Percentiles rank a stretch among this genome's conserved stretches.
These are phyloP conservation scores for Melanotaenia parkinsoni DNA, from an alignment of 2,797 vertebrate species.

Conservation along the genomic window DNA sequence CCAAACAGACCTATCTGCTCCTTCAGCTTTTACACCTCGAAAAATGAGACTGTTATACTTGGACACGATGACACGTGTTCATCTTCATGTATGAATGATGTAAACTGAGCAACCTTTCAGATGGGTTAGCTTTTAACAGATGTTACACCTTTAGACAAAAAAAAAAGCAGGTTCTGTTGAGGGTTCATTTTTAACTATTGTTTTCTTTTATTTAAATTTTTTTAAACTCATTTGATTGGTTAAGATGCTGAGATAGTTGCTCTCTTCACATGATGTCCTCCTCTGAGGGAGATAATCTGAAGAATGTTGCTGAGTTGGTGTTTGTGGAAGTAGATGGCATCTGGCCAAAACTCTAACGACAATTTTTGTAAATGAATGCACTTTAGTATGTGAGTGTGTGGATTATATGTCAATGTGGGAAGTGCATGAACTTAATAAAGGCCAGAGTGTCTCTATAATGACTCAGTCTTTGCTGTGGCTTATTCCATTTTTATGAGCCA, in stretches of 20 bases:
- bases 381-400: slow-evolving; percentile 20
- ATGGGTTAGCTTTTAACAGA: slow-evolving; percentile 27
- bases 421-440: slow-evolving; percentile 61
- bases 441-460: slow-evolving; percentile 53
- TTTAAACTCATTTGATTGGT: slow-evolving; percentile 20
- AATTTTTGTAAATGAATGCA: slow-evolving; percentile 39
- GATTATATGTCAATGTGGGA: slow-evolving; percentile 52
- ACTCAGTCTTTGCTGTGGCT: slow-evolving; percentile 61
- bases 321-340: slow-evolving; percentile 48
- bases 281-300: slow-evolving; percentile 34
- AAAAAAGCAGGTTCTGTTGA: background rate
- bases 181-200: slow-evolving; percentile 1
- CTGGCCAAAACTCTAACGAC: slow-evolving; percentile 53
- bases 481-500: slow-evolving; percentile 60
- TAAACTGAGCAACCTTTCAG: background rate
- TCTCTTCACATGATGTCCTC: slow-evolving; percentile 27
- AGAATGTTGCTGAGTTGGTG: slow-evolving; percentile 57
- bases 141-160: slow-evolving; percentile 27
- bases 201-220: background rate
- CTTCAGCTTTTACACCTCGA: slow-evolving; percentile 42
- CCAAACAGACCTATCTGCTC: slow-evolving; percentile 62
- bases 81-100: background rate
- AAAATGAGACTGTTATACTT: slow-evolving; percentile 16
- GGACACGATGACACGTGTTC: background rate
- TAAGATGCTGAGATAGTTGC: slow-evolving; percentile 20